A percentile compares a stretch with the other conserved stretches of the same genome.
Conservation (phyloP, 2,888 invertebrate species). For the Molanna angustata region DNA sequence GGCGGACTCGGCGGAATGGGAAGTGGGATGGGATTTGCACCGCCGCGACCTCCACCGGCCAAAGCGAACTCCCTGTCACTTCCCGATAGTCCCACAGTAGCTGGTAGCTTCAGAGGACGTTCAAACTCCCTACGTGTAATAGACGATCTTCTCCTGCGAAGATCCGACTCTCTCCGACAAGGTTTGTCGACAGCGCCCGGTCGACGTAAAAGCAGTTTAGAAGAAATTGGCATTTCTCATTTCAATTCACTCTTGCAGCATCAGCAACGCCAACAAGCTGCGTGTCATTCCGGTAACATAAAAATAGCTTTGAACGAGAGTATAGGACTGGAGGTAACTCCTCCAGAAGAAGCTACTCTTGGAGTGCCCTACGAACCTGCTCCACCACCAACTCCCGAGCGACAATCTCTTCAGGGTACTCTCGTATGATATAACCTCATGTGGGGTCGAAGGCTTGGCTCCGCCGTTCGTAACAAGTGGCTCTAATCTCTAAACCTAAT, state of each 20-base stretch:
- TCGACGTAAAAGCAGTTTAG: conserved; percentile 77
- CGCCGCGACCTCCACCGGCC: conserved; percentile 73
- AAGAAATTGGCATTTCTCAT: conserved; percentile 82
- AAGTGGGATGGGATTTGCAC: conserved; percentile 62
- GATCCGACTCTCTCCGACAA: conserved; percentile 82
- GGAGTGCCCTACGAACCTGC: conserved; percentile 54
- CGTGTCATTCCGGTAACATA: conserved; percentile 71
- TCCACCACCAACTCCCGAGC: conserved; percentile 50
- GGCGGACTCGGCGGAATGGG: conserved; percentile 70
- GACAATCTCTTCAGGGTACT: conserved; percentile 82
- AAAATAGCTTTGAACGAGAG: conserved; percentile 84
- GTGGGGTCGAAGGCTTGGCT: conserved; percentile 86
- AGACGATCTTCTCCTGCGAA: conserved; percentile 77
- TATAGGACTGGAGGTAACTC: conserved; percentile 78
- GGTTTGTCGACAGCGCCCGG: conserved; percentile 67
- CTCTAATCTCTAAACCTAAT: neutral
- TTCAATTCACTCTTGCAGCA: conserved; percentile 66
- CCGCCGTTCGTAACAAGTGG: conserved; percentile 70
- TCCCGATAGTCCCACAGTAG: conserved; percentile 84
- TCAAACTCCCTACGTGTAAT: conserved; percentile 85
- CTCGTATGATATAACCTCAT: conserved; percentile 94
- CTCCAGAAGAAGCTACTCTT: conserved; percentile 64
- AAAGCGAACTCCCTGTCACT: conserved; percentile 87
- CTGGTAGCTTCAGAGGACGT: conserved; percentile 73
- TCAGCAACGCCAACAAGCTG: conserved; percentile 45